These are phyloP conservation scores for Datnioides undecimradiatus DNA, from an alignment of 2,113 vertebrate genomes.

Conservation along the genomic window DNA sequence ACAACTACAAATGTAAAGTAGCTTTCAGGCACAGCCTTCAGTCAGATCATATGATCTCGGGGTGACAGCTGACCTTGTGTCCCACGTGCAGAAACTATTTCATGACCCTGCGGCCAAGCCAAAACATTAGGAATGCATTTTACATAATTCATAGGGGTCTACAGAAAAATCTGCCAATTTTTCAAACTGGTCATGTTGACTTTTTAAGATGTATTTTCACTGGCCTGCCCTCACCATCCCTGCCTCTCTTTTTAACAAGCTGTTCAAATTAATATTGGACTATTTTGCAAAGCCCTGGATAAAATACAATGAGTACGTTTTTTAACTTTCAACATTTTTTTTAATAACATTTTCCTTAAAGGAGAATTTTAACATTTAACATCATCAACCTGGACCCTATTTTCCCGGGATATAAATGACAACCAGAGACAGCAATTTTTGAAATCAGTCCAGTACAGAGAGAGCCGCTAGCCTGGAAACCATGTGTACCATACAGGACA, in stretches of 20 bases:
- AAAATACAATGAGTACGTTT: background rate
- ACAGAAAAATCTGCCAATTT: constrained; percentile 39
- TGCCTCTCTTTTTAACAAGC: background rate
- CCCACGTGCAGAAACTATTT: constrained; percentile 53
- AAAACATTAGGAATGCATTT: constrained; percentile 63
- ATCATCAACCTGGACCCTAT: too few species aligned
- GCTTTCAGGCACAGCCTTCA: constrained; percentile 58
- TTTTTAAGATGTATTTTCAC: constrained; percentile 20
- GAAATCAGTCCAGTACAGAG: too few species aligned
- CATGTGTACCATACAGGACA: too few species aligned
- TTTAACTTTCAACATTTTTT: constrained; percentile 8
- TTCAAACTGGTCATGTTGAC: constrained; percentile 43
- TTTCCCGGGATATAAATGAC: too few species aligned
- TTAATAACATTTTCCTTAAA: background rate
- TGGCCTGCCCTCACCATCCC: background rate
- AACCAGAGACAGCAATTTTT: too few species aligned
- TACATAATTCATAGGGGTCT: constrained; percentile 62
- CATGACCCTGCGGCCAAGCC: constrained; percentile 59
- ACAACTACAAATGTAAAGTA: background rate
- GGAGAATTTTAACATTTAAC: too few species aligned
- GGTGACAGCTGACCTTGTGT: constrained; percentile 73
- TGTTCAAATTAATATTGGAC: background rate
- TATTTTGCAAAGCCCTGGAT: background rate
- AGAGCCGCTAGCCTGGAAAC: too few species aligned
- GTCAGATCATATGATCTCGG: constrained; percentile 57